These are phyloP conservation scores for Pseudomugil tenellus DNA, from an alignment of 2,797 vertebrate species.

Conservation along the genomic window DNA sequence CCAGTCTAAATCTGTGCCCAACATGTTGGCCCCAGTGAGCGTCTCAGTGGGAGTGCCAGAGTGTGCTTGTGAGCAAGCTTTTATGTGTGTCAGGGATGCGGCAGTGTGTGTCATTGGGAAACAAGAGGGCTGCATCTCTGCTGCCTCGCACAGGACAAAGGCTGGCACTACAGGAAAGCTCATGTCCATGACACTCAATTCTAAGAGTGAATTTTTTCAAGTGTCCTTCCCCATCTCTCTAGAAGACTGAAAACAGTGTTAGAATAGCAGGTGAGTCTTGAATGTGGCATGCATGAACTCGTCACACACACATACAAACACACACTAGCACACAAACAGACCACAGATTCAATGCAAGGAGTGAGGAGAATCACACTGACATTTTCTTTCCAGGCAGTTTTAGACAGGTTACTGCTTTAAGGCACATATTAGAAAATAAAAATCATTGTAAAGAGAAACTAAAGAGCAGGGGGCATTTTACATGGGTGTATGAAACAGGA, in stretches of 20 bases:
- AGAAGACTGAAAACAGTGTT: slow-evolving; percentile 59
- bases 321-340: slow-evolving; percentile 18
- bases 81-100: slow-evolving; percentile 64
- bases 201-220: slow-evolving; percentile 55
- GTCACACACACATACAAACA: slow-evolving; percentile 2
- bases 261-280: slow-evolving; percentile 65
- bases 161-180: slow-evolving; percentile 54
- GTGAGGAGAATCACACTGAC: slow-evolving; percentile 59
- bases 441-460: background rate
- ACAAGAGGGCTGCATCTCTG: slow-evolving; percentile 78
- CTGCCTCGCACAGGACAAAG: slow-evolving; percentile 80
- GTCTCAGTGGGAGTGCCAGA: slow-evolving; percentile 12
- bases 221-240: slow-evolving; percentile 58
- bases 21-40: slow-evolving; percentile 33
- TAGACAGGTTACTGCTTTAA: slow-evolving; percentile 39
- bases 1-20: slow-evolving; percentile 58
- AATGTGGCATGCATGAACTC: slow-evolving; percentile 29
- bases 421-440: slow-evolving; percentile 6
- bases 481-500: background rate
- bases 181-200: slow-evolving; percentile 28
- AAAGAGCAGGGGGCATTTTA: background rate
- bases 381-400: slow-evolving; percentile 57
- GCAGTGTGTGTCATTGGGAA: slow-evolving; percentile 44
- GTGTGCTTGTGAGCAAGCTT: slow-evolving; percentile 16
- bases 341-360: slow-evolving; percentile 37